A percentile compares a stretch with the other conserved stretches of the same genome.
Conservation (phyloP, 2,113 vertebrate genomes). For the Oxyura jamaicensis region DNA sequence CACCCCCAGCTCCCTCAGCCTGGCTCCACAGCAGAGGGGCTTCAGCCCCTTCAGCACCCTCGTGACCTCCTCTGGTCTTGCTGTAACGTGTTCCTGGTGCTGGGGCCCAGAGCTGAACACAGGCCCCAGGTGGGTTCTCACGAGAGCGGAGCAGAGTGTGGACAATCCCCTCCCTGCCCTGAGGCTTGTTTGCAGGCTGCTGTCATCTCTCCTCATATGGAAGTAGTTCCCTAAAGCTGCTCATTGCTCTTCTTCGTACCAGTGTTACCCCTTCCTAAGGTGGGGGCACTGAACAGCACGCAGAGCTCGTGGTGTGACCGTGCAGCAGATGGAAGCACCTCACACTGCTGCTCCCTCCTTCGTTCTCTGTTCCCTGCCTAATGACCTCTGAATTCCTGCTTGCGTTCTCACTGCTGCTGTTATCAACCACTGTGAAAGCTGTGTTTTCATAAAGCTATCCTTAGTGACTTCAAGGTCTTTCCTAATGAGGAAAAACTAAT, state of each 20-base stretch:
- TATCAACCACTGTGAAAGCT: neutral
- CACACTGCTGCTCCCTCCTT: neutral
- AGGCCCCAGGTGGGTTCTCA: too few relatives aligned
- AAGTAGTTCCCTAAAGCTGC: neutral
- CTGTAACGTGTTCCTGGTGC: too few relatives aligned
- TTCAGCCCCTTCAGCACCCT: too few relatives aligned
- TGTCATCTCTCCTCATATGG: neutral
- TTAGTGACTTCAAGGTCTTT: neutral
- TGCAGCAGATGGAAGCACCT: neutral
- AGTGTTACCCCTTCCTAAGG: neutral
- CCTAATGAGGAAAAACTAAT: neutral
- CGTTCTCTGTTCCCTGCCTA: neutral
- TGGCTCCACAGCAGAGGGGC: too few relatives aligned
- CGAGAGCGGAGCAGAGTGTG: too few relatives aligned
- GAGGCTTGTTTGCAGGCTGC: neutral
- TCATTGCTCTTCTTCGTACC: accelerated
- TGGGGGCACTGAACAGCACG: neutral
- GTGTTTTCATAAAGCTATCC: neutral
- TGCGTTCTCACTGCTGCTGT: neutral
- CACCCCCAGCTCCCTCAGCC: too few relatives aligned
- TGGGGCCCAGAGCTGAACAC: too few relatives aligned
- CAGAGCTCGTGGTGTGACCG: accelerated
- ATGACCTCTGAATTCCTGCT: neutral
- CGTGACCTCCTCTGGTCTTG: too few relatives aligned
- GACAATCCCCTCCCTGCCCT: too few relatives aligned